These are phyloP conservation scores for Zoroaster sp. DNA, from an alignment of 53 echinoderm and acorn worm species.

Conservation along the genomic window DNA sequence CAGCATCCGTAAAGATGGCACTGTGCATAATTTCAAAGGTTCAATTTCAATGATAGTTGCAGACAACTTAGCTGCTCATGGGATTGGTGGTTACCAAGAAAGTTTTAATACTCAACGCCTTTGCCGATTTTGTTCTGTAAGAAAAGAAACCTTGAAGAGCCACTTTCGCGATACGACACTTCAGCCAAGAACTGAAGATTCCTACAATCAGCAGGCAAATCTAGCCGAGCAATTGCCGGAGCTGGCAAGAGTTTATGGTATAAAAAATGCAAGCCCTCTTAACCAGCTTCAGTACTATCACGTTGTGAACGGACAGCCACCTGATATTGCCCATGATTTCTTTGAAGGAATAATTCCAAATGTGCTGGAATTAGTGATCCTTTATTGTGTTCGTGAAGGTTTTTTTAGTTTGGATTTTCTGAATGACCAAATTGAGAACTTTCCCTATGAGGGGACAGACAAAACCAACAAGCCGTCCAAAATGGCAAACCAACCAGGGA, in stretches of 20 bases:
- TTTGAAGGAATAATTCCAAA: conserved; percentile 64
- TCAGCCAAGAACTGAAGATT: conserved; percentile 15
- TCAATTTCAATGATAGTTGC: conserved; percentile 43
- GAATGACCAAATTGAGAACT: conserved; percentile 16
- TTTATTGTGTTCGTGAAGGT: conserved; percentile 39
- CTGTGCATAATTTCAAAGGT: conserved; percentile 38
- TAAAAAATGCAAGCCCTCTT: conserved; percentile 25
- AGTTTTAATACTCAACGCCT: conserved; percentile 7
- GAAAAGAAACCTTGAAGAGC: not conserved
- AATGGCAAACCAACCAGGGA: not conserved
- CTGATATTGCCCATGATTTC: conserved; percentile 61
- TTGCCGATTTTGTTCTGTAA: conserved; percentile 30
- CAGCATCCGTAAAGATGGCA: conserved; percentile 2
- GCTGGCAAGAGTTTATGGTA: conserved; percentile 45
- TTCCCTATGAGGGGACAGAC: conserved; percentile 37
- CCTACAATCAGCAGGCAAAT: conserved; percentile 35
- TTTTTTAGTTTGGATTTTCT: conserved; percentile 39
- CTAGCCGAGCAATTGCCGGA: not conserved
- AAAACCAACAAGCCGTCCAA: conserved; percentile 36
- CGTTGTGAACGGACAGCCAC: conserved; percentile 41
- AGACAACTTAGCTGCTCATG: conserved; percentile 37
- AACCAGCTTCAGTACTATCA: conserved; percentile 53
- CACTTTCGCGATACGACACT: not conserved
- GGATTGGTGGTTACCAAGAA: conserved; percentile 39
- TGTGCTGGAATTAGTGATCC: conserved; percentile 7